phyloP scores from a whole-genome alignment of 2,113 vertebrate species.

The Ceyx cyanopectus region DNA sequence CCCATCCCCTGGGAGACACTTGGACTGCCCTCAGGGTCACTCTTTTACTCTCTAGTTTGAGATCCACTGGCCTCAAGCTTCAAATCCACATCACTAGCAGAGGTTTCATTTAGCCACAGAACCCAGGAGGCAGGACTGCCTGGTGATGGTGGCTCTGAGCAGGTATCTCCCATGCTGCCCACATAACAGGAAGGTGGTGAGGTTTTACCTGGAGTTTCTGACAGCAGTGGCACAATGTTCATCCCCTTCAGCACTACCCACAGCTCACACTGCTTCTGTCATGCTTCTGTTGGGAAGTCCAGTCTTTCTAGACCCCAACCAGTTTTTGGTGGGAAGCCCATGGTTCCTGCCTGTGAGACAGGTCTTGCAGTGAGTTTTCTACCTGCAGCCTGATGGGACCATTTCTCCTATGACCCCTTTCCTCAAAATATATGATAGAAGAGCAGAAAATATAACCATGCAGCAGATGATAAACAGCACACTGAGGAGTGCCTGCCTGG shows the following conservation, averaged over 20 bases:
- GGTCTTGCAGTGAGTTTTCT: not conserved
- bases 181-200: not conserved
- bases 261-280: not conserved
- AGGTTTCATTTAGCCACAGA: not conserved
- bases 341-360: not conserved
- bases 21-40: not conserved
- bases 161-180: not conserved
- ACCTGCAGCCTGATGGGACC: not conserved
- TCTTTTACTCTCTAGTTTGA: not conserved
- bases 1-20: not conserved
- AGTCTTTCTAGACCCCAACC: not conserved
- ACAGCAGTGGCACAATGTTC: not conserved
- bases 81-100: not conserved
- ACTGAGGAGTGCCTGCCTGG: not conserved
- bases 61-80: not conserved
- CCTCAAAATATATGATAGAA: not conserved
- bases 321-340: not conserved
- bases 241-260: not conserved
- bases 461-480: constrained; percentile 32
- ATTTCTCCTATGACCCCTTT: not conserved
- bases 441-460: constrained; percentile 38
- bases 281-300: not conserved
- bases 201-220: not conserved
- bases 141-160: not conserved
- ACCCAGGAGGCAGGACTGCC: not conserved